A percentile compares a stretch with the other conserved stretches of the same genome.
Conservation (phyloP, 2,797 vertebrate species). For the Pagetopsis macropterus region DNA sequence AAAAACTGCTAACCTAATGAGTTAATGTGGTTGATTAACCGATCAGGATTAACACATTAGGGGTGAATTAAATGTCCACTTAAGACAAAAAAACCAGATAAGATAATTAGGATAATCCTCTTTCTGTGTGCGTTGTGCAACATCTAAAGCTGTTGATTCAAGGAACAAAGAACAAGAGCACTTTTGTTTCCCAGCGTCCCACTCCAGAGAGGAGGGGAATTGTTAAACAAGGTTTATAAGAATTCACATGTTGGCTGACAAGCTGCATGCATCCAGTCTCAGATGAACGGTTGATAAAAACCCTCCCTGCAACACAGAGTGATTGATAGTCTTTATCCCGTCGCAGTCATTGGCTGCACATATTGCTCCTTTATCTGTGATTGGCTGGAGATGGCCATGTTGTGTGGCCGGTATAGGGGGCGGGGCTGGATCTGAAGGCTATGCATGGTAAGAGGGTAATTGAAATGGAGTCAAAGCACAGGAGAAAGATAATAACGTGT, state of each 20-base stretch:
- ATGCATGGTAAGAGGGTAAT: slow-evolving; percentile 85
- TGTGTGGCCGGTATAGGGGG: slow-evolving; percentile 49
- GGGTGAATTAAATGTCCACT: background rate
- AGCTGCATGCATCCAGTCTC: slow-evolving; percentile 54
- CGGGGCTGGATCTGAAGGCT: slow-evolving; percentile 60
- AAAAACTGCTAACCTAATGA: background rate
- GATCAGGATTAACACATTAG: background rate
- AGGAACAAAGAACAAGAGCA: background rate
- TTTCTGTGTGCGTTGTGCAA: slow-evolving; percentile 13
- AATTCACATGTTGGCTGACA: slow-evolving; percentile 64
- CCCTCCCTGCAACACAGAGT: slow-evolving; percentile 53
- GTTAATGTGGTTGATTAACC: background rate
- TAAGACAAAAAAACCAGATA: background rate
- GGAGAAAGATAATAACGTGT: slow-evolving; percentile 87
- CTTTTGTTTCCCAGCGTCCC: slow-evolving; percentile 11
- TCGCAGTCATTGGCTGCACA: slow-evolving; percentile 69
- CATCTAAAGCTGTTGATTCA: slow-evolving; percentile 1
- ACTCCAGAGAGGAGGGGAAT: slow-evolving; percentile 34
- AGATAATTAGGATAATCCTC: slow-evolving; percentile 16
- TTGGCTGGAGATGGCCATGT: slow-evolving; percentile 68
- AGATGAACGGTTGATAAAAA: slow-evolving; percentile 73
- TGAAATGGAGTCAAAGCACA: slow-evolving; percentile 87
- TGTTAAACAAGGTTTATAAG: slow-evolving; percentile 72
- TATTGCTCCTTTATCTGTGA: slow-evolving; percentile 58
- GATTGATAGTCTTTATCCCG: slow-evolving; percentile 72